Evolutionary conservation across 1,140 invertebrate genomes (phyloP), one percentile per base, ranked within the genome.

Genomic region (Pantala flavescens): DNA sequence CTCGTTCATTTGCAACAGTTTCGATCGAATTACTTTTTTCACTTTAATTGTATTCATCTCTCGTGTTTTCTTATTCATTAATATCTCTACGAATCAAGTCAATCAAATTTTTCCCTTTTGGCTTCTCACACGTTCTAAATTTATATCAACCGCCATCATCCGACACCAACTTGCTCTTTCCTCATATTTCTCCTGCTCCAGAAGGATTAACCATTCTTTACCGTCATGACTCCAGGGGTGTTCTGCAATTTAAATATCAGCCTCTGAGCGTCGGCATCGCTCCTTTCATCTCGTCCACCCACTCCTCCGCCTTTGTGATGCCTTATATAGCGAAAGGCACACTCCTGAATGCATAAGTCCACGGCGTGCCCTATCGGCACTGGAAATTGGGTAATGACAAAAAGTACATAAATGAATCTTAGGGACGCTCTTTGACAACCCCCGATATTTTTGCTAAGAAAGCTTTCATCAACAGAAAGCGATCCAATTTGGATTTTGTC

Each of bases 181-280:
- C 42, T 2, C 72, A 24, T 43, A 3, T 70, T 43, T 70, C 74
- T 71, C 74, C 24, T 14, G 14, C 73, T 36, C 28, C 9, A 36
- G 28, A 36, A 36, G 28, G 28, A 36, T 36, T 36, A 36, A 36
- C 28, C 28, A 36, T 36, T 36, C 28, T 36, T 36, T 36, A 36
- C 9, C 28, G 74, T 74, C 71, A 74, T 74, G 71, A 74, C 74
- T 74, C 55, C 63, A 71, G 49, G 74, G 74, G 74, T 74, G 74
- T 74, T 74, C 74, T 74, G 74, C 74, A 74, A 74, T 74, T 74
- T 74, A 74, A 74, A 74, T 74, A 74, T 74, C 74, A 55, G 74
- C 74, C 74, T 71, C 49, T n/a, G 74, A 55, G 74, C 49, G 49
- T 63, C 49, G 49, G 49, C 49, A 21, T 21, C 49, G 74, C 24